These are phyloP conservation scores for Eurypyga helias DNA, from an alignment of 2,113 vertebrate species.

Conservation along the genomic window DNA sequence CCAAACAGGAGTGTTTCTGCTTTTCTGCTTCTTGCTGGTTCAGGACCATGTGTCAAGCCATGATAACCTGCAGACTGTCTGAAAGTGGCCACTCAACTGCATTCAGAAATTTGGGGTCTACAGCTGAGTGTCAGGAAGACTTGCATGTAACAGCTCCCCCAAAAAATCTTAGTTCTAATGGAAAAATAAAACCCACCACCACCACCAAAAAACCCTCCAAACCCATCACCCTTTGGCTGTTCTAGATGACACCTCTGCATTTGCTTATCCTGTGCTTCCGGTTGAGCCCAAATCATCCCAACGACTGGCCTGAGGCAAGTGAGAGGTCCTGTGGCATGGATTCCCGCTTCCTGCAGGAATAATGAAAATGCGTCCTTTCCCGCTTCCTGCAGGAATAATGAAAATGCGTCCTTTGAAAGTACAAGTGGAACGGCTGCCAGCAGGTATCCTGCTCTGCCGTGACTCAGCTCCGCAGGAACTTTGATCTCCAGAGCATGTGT, in stretches of 20 bases:
- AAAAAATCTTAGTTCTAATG: background rate
- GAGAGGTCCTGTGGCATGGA: background rate
- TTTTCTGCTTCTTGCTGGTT: background rate
- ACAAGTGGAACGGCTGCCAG: background rate
- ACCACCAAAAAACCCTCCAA: background rate
- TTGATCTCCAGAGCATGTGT: background rate
- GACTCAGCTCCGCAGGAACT: background rate
- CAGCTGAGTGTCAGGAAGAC: background rate
- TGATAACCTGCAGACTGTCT: background rate
- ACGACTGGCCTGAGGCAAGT: background rate
- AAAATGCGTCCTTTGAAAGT: background rate
- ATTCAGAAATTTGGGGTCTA: background rate
- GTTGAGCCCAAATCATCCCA: background rate
- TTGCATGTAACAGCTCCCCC: background rate
- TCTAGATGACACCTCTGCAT: background rate
- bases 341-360: background rate
- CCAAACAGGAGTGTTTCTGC: background rate
- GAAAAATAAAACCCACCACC: rapidly evolving
- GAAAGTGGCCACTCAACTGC: background rate
- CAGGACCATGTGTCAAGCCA: background rate
- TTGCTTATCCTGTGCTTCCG: background rate
- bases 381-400: background rate
- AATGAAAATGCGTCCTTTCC: background rate
- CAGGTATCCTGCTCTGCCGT: background rate
- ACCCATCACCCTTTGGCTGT: background rate